Evolutionary conservation across 1,140 invertebrate genomes (phyloP), one percentile per base, ranked within the genome.

Genomic region (Caligus rogercresseyi): DNA sequence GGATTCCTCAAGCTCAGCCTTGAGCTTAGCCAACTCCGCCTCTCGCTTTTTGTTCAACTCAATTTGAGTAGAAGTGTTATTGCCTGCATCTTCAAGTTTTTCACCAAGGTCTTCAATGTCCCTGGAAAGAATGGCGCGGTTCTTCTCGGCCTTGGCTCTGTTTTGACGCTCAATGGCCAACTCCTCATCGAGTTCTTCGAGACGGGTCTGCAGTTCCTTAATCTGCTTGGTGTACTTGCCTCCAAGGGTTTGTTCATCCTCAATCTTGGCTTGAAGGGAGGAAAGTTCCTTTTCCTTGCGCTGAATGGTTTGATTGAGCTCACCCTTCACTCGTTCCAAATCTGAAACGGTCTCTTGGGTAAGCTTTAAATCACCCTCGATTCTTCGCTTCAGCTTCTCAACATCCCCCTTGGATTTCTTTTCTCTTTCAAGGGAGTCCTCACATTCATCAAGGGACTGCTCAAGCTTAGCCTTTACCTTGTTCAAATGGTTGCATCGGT

Each of bases 381-480:
- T 81, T 76, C 98, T 93, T 71, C 94, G 86, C 70, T 93, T 86
- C 53, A 98, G 82, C 75, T 98, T 98, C 80, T 89, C 85, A 66
- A 99, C 82, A 78, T 98, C 95, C 70, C 90, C 89, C 76, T 98
- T 95, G 68, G 94, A 87, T 78, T 98, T 97, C 82, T 98, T 98
- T 84, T 98, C 98, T 69, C 98, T 83, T 76, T 99, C 95, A 74
- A 97, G 67, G 52, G 88, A 91, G 72, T 97, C 94, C 77, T 98
- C 92, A 67, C 97, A 79, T 77, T 97, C 93, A 73, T 97, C 93
- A 62, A 98, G 81, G 69, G 92, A 96, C 73, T 94, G 89, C 78
- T 98, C 95, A 69, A 98, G 79, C 78, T 98, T 98, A 57, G 71
- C 66, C 69, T 79, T 79, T 3, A 80, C 71, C 69, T 80, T 80